Base-by-base conservation (phyloP, 2,888 invertebrate genomes). In the Dusona sp. region DNA sequence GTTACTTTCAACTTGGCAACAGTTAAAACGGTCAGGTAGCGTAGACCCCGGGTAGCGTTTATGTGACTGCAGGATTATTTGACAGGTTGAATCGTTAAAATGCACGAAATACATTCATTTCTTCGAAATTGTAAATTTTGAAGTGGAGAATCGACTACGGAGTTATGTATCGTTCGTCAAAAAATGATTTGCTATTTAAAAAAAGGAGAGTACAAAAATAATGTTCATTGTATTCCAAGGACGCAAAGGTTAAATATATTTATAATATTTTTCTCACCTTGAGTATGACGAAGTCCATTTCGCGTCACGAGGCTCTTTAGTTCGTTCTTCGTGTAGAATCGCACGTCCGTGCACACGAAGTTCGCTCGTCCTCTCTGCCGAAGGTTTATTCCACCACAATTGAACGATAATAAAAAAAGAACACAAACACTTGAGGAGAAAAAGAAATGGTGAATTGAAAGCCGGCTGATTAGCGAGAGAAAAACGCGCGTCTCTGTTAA, bases 231-330 rank as follows among this genome's bases (percentile, higher is more conserved):
- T 25, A 42, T 42, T 42, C 11, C 0, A 57, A 25, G 3, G 54
- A 57, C 16, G 48, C 4, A 54, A 42, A 11, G 3, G 57, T 4
- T 13, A 48, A 19, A 48, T 19, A n/a, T 19, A n/a, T 48, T 48
- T 7, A n/a, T n/a, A 45, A 45, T 42, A 16, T 81, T 3, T n/a
- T 22, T 29, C 79, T 90, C 90, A 92, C 92, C 92, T 92, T 92
- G 9, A 92, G 88, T 89, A 92, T 92, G 68, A 92, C 90, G 90
- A 92, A 92, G 90, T 92, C 92, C 92, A 92, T 92, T 89, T 89
- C 89, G 88, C 79, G 68, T 33, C 86, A 80, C 85, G 82, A 33
- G 78, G 74, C 75, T 36, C 79, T 85, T 88, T 83, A 79, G 48
- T 83, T 83, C 70, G 48, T 83, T 83, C 70, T 65, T 61, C 61